Evolutionary conservation across 2,113 vertebrate genomes (phyloP), one percentile per base, ranked within the genome.

Genomic region (Rhipidura dahli): DNA sequence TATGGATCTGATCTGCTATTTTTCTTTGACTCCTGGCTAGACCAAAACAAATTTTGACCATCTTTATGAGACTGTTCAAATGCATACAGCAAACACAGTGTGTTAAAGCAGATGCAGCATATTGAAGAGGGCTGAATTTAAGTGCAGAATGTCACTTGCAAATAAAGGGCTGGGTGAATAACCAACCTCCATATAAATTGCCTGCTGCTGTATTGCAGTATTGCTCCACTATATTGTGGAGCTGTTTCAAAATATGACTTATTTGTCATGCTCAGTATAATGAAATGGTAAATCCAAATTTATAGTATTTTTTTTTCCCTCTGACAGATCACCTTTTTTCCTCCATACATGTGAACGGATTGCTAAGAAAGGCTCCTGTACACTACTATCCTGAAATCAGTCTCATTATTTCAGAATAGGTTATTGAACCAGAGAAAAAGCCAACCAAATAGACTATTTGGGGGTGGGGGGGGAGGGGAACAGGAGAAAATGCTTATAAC

Each of bases 111-210:
- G n/a, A 95, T 63, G 92, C 89, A 93, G 72, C 84, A 57, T 83
- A 94, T 65, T 85, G 90, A 88, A 96, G 82, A 85, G 76, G 87
- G 69, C 78, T 97, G 96, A 97, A 82, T 97, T 97, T 95, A 97
- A 97, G 53, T 39, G 72, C 49, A 47, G 75, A 93, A 94, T 83
- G 61, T 87, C 97, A 96, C 92, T 90, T 96, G 90, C 88, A 97
- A 97, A 97, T 96, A 96, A 96, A 97, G 81, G 65, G 76, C 65
- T 0, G 16, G 60, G 63, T 97, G 95, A 98, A 94, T 95, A 98
- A 97, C 95, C 94, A 96, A 56, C 83, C 90, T 95, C 77, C 84
- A 83, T 79, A 94, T 78, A 96, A 98, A 97, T 90, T 92, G 85
- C 92, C 94, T 97, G 82, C 88, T 93, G 78, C 69, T 91, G 33